Evolutionary conservation across 2,888 invertebrate genomes (phyloP).

Genomic region (Cyrtodaria siliqua): DNA sequence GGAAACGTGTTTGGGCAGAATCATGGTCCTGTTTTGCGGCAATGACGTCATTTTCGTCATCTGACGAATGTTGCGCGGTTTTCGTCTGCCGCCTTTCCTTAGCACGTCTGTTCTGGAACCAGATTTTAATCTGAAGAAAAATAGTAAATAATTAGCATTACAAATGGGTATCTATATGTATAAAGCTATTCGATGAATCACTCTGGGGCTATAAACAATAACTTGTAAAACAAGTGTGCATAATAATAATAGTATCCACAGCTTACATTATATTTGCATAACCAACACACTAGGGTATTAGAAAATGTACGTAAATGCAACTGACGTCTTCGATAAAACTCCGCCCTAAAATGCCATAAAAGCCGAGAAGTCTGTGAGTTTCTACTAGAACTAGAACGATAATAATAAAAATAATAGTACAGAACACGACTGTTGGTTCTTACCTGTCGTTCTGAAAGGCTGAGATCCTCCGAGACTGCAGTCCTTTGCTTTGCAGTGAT

Average conservation of each 20-base stretch:
- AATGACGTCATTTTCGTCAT: not conserved
- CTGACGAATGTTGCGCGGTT: not conserved
- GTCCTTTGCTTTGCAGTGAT: not conserved
- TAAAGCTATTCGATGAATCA: too few relatives aligned
- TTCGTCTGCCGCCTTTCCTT: constrained; percentile 5
- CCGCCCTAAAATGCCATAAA: not conserved
- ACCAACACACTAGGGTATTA: too few relatives aligned
- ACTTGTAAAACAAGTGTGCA: too few relatives aligned
- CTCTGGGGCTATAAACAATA: too few relatives aligned
- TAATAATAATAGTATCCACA: too few relatives aligned
- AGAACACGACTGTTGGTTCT: too few relatives aligned
- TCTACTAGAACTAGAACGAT: too few relatives aligned
- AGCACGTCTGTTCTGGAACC: constrained; percentile 7
- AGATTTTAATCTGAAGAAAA: constrained; percentile 11
- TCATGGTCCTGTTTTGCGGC: not conserved
- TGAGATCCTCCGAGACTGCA: not conserved
- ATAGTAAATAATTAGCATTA: too few relatives aligned
- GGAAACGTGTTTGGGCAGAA: not conserved
- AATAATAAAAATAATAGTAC: not conserved
- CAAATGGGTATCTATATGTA: too few relatives aligned
- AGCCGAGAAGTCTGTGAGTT: too few relatives aligned
- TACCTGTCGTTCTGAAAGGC: constrained; percentile 9
- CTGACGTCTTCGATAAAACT: not conserved
- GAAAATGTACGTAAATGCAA: not conserved
- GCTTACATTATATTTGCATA: too few relatives aligned